Evolutionary conservation across 2,113 vertebrate genomes (phyloP).

Genomic region (Scomber scombrus): DNA sequence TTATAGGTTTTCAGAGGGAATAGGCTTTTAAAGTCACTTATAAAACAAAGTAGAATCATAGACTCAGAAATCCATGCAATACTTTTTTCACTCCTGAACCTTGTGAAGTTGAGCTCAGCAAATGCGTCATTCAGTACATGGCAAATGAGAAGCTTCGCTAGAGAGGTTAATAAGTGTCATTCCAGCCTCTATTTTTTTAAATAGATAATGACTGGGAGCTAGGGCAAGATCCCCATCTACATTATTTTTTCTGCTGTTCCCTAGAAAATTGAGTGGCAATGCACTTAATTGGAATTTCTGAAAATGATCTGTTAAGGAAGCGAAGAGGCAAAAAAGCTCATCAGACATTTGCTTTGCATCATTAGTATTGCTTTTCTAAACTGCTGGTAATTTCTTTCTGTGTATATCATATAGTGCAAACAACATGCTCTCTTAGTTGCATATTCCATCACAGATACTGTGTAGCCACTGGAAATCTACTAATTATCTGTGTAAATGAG

Average conservation of each 20-base stretch:
- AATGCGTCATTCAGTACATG: constrained; percentile 10
- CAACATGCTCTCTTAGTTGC: background rate
- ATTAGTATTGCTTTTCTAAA: constrained; percentile 30
- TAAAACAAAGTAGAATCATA: constrained; percentile 50
- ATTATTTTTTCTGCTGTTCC: constrained; percentile 34
- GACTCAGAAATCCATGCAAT: constrained; percentile 5
- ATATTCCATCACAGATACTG: background rate
- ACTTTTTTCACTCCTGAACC: constrained; percentile 11
- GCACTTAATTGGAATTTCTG: constrained; percentile 22
- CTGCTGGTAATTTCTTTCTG: constrained; percentile 20
- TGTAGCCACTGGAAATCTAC: background rate
- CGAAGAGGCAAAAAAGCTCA: constrained; percentile 18
- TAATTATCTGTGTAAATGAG: background rate
- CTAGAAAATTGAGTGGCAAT: constrained; percentile 20
- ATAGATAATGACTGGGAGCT: constrained; percentile 5
- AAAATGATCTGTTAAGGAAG: constrained; percentile 31
- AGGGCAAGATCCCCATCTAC: constrained; percentile 16
- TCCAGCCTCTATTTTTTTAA: constrained; percentile 24
- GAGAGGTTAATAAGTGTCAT: constrained; percentile 14
- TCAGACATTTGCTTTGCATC: constrained; percentile 37
- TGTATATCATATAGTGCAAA: background rate
- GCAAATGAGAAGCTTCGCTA: constrained; percentile 22
- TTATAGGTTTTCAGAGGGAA: constrained; percentile 41
- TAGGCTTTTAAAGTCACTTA: constrained; percentile 25
- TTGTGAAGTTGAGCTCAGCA: constrained; percentile 18